A percentile compares a stretch with the other conserved stretches of the same genome.
Evolutionary conservation across 2,797 vertebrate genomes (phyloP).

Genomic region (Sus cebifrons): DNA sequence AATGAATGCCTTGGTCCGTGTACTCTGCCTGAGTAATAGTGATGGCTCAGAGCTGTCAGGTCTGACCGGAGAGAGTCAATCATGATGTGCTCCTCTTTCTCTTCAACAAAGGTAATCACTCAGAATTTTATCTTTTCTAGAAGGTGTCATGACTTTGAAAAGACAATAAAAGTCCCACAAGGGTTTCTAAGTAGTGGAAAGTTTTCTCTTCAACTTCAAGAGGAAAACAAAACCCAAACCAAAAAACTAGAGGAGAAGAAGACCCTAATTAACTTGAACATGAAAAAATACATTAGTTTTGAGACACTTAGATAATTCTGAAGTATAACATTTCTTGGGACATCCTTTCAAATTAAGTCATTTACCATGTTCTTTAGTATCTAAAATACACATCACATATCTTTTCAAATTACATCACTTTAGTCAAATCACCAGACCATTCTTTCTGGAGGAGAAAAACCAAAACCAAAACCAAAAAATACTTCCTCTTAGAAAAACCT

Average conservation of each 20-base stretch:
- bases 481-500: neutral
- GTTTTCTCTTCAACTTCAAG: slow-evolving; percentile 66
- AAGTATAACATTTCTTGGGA: slow-evolving; percentile 7
- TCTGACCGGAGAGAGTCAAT: slow-evolving; percentile 24
- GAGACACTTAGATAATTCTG: slow-evolving; percentile 5
- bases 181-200: slow-evolving; percentile 26
- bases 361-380: neutral
- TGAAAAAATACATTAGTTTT: neutral
- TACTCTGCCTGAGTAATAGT: slow-evolving; percentile 45
- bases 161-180: slow-evolving; percentile 62
- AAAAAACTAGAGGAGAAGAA: neutral
- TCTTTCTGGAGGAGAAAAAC: neutral
- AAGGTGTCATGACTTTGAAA: slow-evolving; percentile 76
- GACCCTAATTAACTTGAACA: slow-evolving; percentile 40
- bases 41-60: slow-evolving; percentile 44
- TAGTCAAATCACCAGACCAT: neutral
- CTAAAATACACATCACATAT: neutral
- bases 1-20: neutral
- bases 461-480: neutral
- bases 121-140: slow-evolving; percentile 72
- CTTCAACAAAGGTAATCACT: slow-evolving; percentile 64
- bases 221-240: neutral
- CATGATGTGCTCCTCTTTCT: slow-evolving; percentile 26
- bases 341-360: slow-evolving; percentile 58
- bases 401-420: slow-evolving; percentile 22